Evolutionary conservation across 1,140 invertebrate genomes (phyloP).

Genomic region (Akabosia matsudoensis): DNA sequence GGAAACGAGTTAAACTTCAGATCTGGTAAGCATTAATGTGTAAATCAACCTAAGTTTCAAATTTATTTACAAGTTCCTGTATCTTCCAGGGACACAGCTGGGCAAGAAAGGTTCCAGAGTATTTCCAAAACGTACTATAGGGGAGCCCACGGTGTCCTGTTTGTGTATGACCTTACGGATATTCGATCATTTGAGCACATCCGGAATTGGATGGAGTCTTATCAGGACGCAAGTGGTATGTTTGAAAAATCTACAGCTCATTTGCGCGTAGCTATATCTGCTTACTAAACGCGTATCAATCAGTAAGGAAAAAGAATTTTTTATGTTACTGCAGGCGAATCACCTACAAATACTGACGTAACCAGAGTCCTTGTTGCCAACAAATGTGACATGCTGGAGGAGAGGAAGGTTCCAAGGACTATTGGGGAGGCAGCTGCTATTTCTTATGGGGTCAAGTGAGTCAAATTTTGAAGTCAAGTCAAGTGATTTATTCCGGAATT

Average conservation of each 20-base stretch:
- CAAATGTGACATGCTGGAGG: background rate
- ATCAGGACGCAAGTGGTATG: background rate
- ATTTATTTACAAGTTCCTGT: conserved; percentile 23
- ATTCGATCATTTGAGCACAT: conserved; percentile 81
- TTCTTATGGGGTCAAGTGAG: background rate
- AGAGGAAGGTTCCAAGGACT: background rate
- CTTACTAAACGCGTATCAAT: background rate
- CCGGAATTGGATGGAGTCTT: conserved; percentile 64
- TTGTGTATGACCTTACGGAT: conserved; percentile 84
- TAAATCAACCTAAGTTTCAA: background rate
- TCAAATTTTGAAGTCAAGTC: too few relatives aligned
- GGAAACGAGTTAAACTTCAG: conserved; percentile 78
- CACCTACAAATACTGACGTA: background rate
- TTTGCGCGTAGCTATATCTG: background rate
- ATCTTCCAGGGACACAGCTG: conserved; percentile 59
- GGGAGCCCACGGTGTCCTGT: conserved; percentile 79
- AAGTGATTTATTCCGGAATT: too few relatives aligned
- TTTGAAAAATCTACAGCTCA: background rate
- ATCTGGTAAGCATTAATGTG: conserved; percentile 71
- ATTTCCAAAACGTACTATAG: conserved; percentile 82
- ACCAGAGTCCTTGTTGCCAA: background rate
- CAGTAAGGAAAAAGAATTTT: background rate
- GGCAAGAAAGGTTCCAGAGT: conserved; percentile 72
- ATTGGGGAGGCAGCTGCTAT: background rate
- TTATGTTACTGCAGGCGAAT: background rate